phyloP scores from a whole-genome alignment of 2,888 invertebrate species.

The Netelia melanura region DNA sequence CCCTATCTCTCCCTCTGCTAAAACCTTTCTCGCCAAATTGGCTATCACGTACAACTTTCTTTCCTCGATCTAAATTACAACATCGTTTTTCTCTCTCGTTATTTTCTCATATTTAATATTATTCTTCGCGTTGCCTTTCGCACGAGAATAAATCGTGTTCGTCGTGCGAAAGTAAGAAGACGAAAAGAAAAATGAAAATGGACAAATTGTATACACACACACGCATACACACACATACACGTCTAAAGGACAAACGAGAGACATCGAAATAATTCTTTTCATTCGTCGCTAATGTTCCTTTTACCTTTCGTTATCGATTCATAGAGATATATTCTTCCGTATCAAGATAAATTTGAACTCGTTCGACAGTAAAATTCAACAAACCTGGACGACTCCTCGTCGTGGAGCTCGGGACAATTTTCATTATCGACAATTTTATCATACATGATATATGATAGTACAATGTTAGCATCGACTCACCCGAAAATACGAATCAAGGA shows the following conservation, averaged over 20 bases:
- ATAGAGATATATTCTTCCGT: background rate
- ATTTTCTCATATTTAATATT: conserved; percentile 10
- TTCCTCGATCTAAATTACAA: conserved; percentile 46
- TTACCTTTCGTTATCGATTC: background rate
- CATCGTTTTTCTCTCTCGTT: conserved; percentile 9
- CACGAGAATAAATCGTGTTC: conserved; percentile 33
- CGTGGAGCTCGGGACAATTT: background rate
- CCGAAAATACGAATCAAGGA: no score
- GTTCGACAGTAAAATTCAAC: conserved; percentile 45
- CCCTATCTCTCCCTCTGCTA: conserved; percentile 23
- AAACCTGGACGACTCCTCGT: background rate
- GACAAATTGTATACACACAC: conserved; percentile 4
- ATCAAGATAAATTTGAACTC: conserved; percentile 40
- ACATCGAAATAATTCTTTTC: conserved; percentile 48
- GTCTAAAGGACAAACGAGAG: conserved; percentile 49
- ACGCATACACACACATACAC: conserved; percentile 15
- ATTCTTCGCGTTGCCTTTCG: background rate
- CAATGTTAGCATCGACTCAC: conserved; percentile 36
- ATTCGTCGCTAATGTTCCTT: conserved; percentile 34
- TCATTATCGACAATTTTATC: background rate
- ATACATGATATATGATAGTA: conserved; percentile 21
- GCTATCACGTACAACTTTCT: conserved; percentile 41
- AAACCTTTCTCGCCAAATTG: conserved; percentile 37
- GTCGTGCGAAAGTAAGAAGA: conserved; percentile 55
- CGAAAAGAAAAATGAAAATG: conserved; percentile 3